Percentiles rank a stretch among this genome's conserved stretches.
phyloP scores from a whole-genome alignment of 2,113 vertebrate species.

The Gadus macrocephalus region DNA sequence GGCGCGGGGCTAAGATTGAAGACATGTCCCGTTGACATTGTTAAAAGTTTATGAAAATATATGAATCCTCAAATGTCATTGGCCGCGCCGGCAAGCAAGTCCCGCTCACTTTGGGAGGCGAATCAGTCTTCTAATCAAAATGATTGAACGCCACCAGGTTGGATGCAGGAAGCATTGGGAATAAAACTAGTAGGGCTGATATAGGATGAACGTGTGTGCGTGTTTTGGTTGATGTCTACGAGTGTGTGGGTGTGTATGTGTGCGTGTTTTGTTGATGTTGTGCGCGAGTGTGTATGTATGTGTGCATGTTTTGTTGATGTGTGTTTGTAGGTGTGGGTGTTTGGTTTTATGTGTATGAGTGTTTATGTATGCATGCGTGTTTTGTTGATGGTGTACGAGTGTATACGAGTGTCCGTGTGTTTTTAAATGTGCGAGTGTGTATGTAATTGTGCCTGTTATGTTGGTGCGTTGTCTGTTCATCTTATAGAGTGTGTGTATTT shows the following conservation, averaged over 20 bases:
- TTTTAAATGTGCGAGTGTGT: not conserved
- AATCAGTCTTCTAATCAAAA: constrained; percentile 99
- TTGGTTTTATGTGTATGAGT: too few relatives aligned
- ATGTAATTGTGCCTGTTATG: not conserved
- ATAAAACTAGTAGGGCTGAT: constrained; percentile 47
- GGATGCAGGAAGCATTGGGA: constrained; percentile 88
- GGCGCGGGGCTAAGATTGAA: constrained; percentile 89
- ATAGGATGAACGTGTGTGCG: constrained; percentile 24
- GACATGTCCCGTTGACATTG: constrained; percentile 95
- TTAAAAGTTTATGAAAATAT: constrained; percentile 98
- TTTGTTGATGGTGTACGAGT: not conserved
- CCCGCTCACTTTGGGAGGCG: constrained; percentile 86
- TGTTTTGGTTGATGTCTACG: constrained; percentile 20
- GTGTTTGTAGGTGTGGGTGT: not conserved
- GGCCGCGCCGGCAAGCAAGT: constrained; percentile 84
- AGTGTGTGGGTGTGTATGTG: not conserved
- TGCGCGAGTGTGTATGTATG: too few relatives aligned
- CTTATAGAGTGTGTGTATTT: too few relatives aligned
- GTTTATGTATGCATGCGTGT: too few relatives aligned
- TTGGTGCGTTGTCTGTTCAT: too few relatives aligned
- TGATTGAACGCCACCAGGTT: constrained; percentile 91
- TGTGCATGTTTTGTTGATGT: constrained; percentile 4
- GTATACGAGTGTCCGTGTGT: not conserved
- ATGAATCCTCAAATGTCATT: constrained; percentile 91
- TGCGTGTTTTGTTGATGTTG: constrained; percentile 9